Evolutionary conservation across 1,140 invertebrate species (phyloP).

Genomic region (Cotesia vestalis): DNA sequence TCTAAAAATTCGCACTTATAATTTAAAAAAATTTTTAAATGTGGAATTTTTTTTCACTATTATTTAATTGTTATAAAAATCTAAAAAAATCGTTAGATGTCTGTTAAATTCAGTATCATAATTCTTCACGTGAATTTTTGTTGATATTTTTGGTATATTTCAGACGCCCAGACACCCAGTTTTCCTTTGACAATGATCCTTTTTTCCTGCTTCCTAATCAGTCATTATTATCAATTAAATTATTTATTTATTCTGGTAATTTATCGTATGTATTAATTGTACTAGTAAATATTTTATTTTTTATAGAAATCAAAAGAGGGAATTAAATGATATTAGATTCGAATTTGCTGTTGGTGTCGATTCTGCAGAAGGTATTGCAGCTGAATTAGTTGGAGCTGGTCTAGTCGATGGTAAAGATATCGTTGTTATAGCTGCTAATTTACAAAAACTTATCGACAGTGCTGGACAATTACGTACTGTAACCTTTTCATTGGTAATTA

Average conservation of each 20-base stretch:
- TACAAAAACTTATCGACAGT: conserved; percentile 89
- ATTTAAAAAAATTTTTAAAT: too few species aligned
- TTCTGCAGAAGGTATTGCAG: conserved; percentile 92
- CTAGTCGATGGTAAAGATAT: conserved; percentile 92
- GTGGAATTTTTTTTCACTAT: too few species aligned
- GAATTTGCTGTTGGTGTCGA: conserved; percentile 93
- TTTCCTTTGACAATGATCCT: conserved; percentile 47
- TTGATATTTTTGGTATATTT: conserved; percentile 31
- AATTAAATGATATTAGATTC: conserved; percentile 97
- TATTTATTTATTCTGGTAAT: background rate
- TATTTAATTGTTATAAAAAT: too few species aligned
- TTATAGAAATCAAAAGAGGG: conserved; percentile 84
- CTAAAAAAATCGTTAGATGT: background rate
- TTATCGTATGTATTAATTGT: conserved; percentile 9
- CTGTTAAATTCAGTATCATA: background rate
- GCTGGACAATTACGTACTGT: conserved; percentile 70
- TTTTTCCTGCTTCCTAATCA: conserved; percentile 8
- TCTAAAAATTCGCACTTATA: too few species aligned
- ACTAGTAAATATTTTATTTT: conserved; percentile 37
- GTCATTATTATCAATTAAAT: conserved; percentile 15
- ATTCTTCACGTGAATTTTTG: too few species aligned
- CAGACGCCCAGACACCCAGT: conserved; percentile 50
- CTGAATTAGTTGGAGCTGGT: conserved; percentile 92
- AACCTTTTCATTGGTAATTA: conserved; percentile 90
- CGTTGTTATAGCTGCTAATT: conserved; percentile 88